Percentiles rank a stretch among this genome's conserved stretches.
phyloP scores from a whole-genome alignment of 2,888 invertebrate species.

The Buathra laborator region DNA sequence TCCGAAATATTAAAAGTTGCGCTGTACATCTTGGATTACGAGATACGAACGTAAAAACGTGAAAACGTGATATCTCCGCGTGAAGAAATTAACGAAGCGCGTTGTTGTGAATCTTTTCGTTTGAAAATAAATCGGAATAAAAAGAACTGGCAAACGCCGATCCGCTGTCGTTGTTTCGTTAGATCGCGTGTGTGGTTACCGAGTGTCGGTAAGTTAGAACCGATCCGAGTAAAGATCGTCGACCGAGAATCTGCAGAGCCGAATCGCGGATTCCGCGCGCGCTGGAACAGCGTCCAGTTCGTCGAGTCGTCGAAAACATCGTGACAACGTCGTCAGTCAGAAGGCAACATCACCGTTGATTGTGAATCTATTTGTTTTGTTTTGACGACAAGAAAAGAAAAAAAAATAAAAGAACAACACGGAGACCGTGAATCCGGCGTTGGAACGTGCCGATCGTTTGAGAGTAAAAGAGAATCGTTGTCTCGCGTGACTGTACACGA shows the following conservation, averaged over 20 bases:
- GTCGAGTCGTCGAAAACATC: background rate
- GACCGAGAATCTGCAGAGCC: background rate
- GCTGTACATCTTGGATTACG: conserved; percentile 19
- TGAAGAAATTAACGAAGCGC: background rate
- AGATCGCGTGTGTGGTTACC: conserved; percentile 23
- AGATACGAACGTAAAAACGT: background rate
- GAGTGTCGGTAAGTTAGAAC: conserved; percentile 51
- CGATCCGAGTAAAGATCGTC: conserved; percentile 19
- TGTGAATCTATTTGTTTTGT: too few species aligned
- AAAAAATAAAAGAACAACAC: too few species aligned
- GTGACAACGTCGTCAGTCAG: too few species aligned
- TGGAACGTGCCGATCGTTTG: background rate
- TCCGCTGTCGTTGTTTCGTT: background rate
- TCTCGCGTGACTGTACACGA: conserved; percentile 47
- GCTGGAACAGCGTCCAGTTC: background rate
- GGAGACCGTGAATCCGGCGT: background rate
- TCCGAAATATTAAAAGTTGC: background rate
- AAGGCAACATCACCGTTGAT: too few species aligned
- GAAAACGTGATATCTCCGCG: background rate
- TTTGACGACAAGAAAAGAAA: too few species aligned
- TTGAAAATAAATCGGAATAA: background rate
- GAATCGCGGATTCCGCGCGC: conserved; percentile 1
- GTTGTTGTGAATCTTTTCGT: background rate
- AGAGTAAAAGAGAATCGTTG: conserved; percentile 14
- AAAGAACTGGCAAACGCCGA: background rate